phyloP scores from a whole-genome alignment of 1,140 invertebrate species.

The Pogonognathellus flavescens region DNA sequence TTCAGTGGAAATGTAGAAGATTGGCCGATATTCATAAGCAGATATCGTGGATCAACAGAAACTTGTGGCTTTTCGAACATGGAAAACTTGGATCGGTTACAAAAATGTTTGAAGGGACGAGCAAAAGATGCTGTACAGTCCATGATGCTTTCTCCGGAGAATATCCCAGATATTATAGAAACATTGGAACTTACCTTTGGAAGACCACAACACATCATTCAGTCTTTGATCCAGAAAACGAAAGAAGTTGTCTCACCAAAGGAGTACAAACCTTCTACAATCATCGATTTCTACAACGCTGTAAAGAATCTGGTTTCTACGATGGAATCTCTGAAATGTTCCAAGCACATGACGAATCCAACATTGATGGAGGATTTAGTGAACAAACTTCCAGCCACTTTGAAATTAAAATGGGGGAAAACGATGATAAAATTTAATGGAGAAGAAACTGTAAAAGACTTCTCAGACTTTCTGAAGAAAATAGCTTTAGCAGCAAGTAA shows the following conservation, averaged over 20 bases:
- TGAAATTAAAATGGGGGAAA: neutral
- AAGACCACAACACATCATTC: neutral
- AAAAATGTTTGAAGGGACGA: slow-evolving; percentile 8
- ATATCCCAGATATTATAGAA: slow-evolving; percentile 2
- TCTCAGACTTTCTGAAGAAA: neutral
- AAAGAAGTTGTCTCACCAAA: neutral
- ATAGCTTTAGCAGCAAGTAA: neutral
- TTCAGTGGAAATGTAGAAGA: neutral
- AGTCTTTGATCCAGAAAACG: neutral
- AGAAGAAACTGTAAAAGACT: neutral
- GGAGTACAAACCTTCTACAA: slow-evolving; percentile 9
- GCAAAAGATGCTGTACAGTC: neutral
- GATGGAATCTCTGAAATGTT: neutral
- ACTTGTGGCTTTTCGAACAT: neutral
- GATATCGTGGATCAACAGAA: neutral
- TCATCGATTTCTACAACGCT: neutral
- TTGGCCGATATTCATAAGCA: neutral
- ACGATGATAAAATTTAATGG: neutral
- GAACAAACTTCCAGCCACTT: neutral
- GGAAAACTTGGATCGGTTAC: slow-evolving; percentile 20
- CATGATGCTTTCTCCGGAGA: neutral
- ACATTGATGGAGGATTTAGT: neutral
- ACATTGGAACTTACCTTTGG: slow-evolving; percentile 31
- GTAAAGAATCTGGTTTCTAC: slow-evolving; percentile 13
- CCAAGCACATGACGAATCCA: neutral